A percentile compares a stretch with the other conserved stretches of the same genome.
Evolutionary conservation across 2,797 vertebrate genomes (phyloP).

Genomic region (Remorina albescens): DNA sequence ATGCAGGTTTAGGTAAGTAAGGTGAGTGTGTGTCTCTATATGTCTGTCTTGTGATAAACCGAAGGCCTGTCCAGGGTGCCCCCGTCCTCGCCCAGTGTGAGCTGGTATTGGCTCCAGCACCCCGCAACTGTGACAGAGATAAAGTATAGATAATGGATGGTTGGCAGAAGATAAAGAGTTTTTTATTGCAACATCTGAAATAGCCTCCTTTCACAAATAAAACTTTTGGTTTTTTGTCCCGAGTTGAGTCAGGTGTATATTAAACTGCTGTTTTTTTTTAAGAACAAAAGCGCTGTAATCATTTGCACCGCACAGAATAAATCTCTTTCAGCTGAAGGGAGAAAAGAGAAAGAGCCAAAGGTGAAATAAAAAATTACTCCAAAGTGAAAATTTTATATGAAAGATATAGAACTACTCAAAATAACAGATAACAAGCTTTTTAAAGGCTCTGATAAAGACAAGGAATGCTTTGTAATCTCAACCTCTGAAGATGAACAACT

Average conservation of each 20-base stretch:
- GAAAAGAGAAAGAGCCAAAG: conserved; percentile 13
- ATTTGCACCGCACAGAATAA: neutral
- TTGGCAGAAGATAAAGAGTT: no score
- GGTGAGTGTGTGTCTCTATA: no score
- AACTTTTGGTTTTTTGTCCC: neutral
- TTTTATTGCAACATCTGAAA: neutral
- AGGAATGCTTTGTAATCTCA: neutral
- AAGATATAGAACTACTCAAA: neutral
- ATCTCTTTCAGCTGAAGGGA: neutral
- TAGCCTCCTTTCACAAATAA: neutral
- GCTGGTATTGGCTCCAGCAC: no score
- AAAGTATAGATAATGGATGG: no score
- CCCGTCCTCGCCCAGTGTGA: no score
- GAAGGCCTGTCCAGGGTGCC: no score
- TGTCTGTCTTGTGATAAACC: no score
- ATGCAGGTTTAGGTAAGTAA: no score
- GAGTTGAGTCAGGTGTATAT: neutral
- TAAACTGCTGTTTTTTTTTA: neutral
- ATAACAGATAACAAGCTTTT: conserved; percentile 1
- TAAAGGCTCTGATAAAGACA: conserved; percentile 11
- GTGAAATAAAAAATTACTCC: neutral
- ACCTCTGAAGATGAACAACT: conserved; percentile 12
- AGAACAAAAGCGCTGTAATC: neutral
- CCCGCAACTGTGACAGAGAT: no score
- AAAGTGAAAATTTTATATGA: neutral